Evolutionary conservation across 2,888 invertebrate species (phyloP), one percentile per base, ranked within the genome.

Genomic region (Apamea anceps): DNA sequence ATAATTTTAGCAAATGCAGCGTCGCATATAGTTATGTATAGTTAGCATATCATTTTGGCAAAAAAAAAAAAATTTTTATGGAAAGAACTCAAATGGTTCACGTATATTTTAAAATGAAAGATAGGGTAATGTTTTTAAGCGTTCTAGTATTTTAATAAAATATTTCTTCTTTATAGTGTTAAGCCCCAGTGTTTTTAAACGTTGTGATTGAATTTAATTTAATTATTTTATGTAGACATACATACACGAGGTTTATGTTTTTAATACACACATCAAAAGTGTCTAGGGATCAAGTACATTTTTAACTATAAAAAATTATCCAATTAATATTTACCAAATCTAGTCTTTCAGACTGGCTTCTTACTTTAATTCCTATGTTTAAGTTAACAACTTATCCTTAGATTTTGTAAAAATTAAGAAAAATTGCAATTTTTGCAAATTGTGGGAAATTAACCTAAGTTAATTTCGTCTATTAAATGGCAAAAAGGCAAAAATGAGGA

Each of bases 221-320:
- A n/a, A 37, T 75, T 67, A 5, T 57, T 67, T 45, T 48, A 66
- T 51, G 21, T 10, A 73, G 48, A 32, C 7, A n/a, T 6, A 37
- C 5, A 15, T 42, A 8, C 13, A 48, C 7, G 7, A 28, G 37
- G 18, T 37, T 73, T 87, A 76, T 75, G 80, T 84, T 86, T 90
- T 90, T 90, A 87, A 90, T 88, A 37, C 37, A 37, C 37, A 37
- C 37, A 37, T 37, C 37, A 37, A 37, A 37, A 37, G 37, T 37
- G 37, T 37, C 37, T 37, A 37, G 37, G 37, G 37, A 37, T 37
- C 37, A 37, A 37, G 6, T 37, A 37, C 37, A 37, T 37, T 37
- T 37, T 37, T 5, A 37, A 37, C 5, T 37, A 37, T 37, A 37
- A 37, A 37, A 37, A 37, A 37, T 3, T 37, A 37, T 37, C 37